Base-by-base conservation (phyloP, 2,113 vertebrate genomes). In the Vireo altiloquus region DNA sequence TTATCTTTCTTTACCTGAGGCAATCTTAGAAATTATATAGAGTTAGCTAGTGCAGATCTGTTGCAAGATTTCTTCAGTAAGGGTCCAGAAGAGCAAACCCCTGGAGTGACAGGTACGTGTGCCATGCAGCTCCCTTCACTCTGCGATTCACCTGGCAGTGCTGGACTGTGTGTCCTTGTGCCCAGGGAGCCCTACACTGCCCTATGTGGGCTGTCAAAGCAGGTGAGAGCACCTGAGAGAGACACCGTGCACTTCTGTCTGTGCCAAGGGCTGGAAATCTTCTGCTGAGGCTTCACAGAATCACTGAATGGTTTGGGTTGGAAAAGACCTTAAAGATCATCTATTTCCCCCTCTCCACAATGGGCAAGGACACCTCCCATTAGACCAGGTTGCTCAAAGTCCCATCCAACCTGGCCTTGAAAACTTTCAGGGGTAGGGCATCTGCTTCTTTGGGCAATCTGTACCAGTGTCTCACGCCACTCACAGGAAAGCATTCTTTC, bases 181-280 rank as follows among this genome's bases (percentile, higher is more conserved):
- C 49, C 60, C 66, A 16, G 39, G 42, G 40, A 52, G 27, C 37
- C 35, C 47, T 3, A 1, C 21, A 13, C 46, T 52, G 17, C 22
- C 46, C 25, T n/a, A 0, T 1, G 0, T 22, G 31, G 31, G 20
- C 53, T 49, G 25, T 28, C 25, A 13, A 31, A 68, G 53, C 53
- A 15, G 19, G 22, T 5, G 79, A 76, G 64, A 46, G 44, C 28
- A 15, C 31, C 39, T 5, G 42, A 22, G 57, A 54, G 28, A 71
- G 13, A 11, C 53, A 56, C 30, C 1, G 0, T 2, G 4, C 20
- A 0, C 30, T 54, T 42, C 9, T 31, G 10, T 9, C 50, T 33
- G 7, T 59, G 54, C 49, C 46, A 3, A 64, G 35, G 53, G 64
- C 68, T 69, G 59, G 20, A 23, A 7, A 1, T 63, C 28, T 66